Base-by-base conservation (phyloP, 64 coral and sea anemone species). In the Montipora foliosa region DNA sequence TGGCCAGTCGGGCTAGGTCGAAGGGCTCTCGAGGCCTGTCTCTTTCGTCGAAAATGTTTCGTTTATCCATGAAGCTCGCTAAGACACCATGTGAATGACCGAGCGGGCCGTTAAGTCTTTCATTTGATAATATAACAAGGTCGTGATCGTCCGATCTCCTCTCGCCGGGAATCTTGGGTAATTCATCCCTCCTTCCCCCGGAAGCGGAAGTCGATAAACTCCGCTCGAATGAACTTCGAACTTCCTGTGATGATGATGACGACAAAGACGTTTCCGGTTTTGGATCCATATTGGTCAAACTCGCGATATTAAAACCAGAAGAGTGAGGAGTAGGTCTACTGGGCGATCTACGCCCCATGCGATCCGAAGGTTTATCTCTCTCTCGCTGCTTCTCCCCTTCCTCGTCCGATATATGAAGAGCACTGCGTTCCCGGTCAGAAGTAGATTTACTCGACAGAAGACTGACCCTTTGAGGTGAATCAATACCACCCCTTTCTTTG, bases 281-380 rank as follows among this genome's bases (percentile, higher is more conserved):
- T 48, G 89, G 87, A 6, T 98, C 96, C n/a, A 67, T 86, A 46
- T 89, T 83, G 17, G 96, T 94, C 68, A 98, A 75, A 87, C 62
- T 98, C 44, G 96, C 96, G 67, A 98, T 98, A 75, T 94, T 94
- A 89, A 95, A 98, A 69, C 91, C 91, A 8, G 93, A 77, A 15
- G 93, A 84, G 16, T 93, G 96, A 14, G 61, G 96, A 14, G 61
- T 74, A 12, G 84, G 57, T 50, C 96, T 81, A 48, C 49, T n/a
- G 4, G 96, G 96, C 6, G 96, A 98, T 82, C 90, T 89, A 49
- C 89, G 88, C 7, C 70, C 90, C 62, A 94, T 19, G 68, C 68
- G 68, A 24, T 71, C 96, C 37, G 15, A 13, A 10, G 89, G 47
- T 61, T 95, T 94, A 37, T 98, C 96, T 11, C 83, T 66, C 21